Evolutionary conservation across 2,113 vertebrate genomes (phyloP), one percentile per base, ranked within the genome.

Genomic region (Aldabrachelys gigantea): DNA sequence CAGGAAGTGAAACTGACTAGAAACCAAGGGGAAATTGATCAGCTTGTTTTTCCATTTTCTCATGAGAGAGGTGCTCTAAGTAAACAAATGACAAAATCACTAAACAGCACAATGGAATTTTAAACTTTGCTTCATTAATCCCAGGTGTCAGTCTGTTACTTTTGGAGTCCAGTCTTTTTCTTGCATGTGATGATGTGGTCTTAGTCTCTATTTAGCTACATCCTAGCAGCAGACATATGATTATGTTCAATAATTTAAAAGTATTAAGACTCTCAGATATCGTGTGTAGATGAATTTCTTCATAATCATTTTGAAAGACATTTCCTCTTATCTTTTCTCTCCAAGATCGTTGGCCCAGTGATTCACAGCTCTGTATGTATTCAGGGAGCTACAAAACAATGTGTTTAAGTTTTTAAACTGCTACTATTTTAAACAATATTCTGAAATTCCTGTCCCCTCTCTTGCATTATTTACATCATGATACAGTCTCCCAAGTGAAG

Each of bases 371-470:
- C 89, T 95, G 69, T 41, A 96, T 96, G 93, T 95, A 3, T 88
- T 93, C 2, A 29, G 65, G 95, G 49, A 94, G 84, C 94, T 93
- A 82, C 65, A 91, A 92, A 38, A 72, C n/a, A 92, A 82, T 87
- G 27, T 3, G 89, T 83, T 97, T 69, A n/a, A 19, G 52, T 19
- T 91, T 76, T 53, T 82, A 90, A 94, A 95, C 52, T 1, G 16
- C 95, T 97, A 93, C 50, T 4, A 96, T 96, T 95, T 97, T 97
- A 97, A 96, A 25, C 80, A 47, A 69, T 80, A 0, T 89, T 92
- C 86, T 11, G 8, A 29, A 85, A 75, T 93, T 93, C 38, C 91
- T 95, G 93, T 97, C 95, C 93, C 84, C 52, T 96, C 80, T 76
- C 25, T 56, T 84, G 78, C 8, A 0, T 41, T 69, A 56, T 84